Evolutionary conservation across 2,113 vertebrate genomes (phyloP).

Genomic region (Lagopus muta): DNA sequence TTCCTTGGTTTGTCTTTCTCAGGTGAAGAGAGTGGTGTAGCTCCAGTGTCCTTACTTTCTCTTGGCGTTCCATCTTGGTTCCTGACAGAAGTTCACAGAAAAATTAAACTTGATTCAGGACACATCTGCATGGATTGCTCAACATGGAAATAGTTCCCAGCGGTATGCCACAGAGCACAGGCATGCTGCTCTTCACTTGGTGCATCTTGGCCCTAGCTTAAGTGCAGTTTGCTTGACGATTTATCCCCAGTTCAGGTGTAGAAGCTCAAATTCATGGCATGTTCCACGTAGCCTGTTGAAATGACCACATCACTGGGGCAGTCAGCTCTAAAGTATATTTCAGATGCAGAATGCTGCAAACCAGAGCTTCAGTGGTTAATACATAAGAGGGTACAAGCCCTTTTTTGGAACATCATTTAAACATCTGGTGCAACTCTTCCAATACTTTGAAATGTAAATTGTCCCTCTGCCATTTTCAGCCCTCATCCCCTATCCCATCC

Average conservation of each 20-base stretch:
- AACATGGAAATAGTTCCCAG: neutral
- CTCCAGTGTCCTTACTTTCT: neutral
- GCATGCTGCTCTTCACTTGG: rapidly evolving
- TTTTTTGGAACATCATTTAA: neutral
- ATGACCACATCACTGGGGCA: rapidly evolving
- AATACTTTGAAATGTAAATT: neutral
- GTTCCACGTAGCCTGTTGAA: rapidly evolving
- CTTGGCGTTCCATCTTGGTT: neutral
- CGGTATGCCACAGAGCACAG: neutral
- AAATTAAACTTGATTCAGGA: neutral
- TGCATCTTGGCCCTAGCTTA: rapidly evolving
- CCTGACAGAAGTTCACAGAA: neutral
- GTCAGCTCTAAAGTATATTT: neutral
- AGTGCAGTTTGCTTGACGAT: rapidly evolving
- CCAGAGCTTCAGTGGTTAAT: neutral
- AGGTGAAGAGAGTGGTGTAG: neutral
- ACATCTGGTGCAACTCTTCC: neutral
- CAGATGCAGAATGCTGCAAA: neutral
- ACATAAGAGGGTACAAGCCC: neutral
- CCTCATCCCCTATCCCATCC: neutral
- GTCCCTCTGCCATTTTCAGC: neutral
- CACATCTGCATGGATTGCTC: neutral
- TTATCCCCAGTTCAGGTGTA: neutral
- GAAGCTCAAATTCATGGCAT: neutral
- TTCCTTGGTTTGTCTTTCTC: neutral